Evolutionary conservation across 1,140 invertebrate species (phyloP).

Genomic region (Drosophila mauritiana): DNA sequence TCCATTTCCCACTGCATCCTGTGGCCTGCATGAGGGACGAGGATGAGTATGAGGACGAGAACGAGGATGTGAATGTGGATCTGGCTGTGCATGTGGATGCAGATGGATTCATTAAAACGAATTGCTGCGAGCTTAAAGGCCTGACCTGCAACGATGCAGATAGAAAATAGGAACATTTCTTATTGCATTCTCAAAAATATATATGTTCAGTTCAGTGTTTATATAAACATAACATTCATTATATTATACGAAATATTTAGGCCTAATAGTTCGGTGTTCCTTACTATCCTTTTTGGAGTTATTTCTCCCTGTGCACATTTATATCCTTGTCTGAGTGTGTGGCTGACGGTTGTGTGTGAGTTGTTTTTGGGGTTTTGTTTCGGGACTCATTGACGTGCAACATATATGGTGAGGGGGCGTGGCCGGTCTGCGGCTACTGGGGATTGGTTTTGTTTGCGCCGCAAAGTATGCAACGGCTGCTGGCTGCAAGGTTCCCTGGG

Average conservation of each 20-base stretch:
- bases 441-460: slow-evolving; percentile 51
- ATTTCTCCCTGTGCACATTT: slow-evolving; percentile 13
- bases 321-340: slow-evolving; percentile 11
- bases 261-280: too few relatives aligned
- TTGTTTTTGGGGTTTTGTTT: slow-evolving; percentile 74
- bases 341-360: slow-evolving; percentile 28
- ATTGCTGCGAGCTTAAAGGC: slow-evolving; percentile 76
- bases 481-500: slow-evolving; percentile 37
- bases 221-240: too few relatives aligned
- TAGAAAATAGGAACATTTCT: background rate
- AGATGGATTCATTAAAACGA: slow-evolving; percentile 83
- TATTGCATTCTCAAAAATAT: too few relatives aligned
- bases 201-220: too few relatives aligned
- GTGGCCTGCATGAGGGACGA: slow-evolving; percentile 35
- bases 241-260: too few relatives aligned
- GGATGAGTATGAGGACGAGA: background rate
- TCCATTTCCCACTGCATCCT: slow-evolving; percentile 35
- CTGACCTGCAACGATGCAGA: slow-evolving; percentile 41
- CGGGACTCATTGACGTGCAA: slow-evolving; percentile 77
- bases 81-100: slow-evolving; percentile 30
- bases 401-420: slow-evolving; percentile 34
- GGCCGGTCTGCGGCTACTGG: slow-evolving; percentile 37
- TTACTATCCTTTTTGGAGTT: background rate
- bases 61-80: background rate
- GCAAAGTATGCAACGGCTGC: slow-evolving; percentile 57